Conservation (phyloP, 2,113 vertebrate species). For the Riparia riparia region DNA sequence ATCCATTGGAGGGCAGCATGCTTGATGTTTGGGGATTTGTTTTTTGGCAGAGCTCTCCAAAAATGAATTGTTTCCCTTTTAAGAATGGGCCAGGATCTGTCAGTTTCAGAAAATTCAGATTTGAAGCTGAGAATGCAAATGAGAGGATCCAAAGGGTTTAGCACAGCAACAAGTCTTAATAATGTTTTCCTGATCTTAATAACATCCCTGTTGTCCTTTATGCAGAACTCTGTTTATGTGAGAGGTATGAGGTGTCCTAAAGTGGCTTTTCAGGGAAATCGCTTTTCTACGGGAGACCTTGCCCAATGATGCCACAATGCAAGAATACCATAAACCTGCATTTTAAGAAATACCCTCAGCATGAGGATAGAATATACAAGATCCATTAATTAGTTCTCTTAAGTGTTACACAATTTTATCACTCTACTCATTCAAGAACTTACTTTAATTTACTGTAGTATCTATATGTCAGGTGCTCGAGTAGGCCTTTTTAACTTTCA, state of each 20-base stretch:
- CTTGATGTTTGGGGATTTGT: slow-evolving; percentile 12
- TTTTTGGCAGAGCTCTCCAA: slow-evolving; percentile 3
- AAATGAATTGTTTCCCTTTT: neutral
- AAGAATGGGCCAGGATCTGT: neutral
- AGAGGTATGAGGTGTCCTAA: neutral
- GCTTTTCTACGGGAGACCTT: neutral
- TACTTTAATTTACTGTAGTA: neutral
- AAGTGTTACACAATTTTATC: neutral
- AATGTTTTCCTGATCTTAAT: neutral
- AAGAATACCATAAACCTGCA: neutral
- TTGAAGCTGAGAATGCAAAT: slow-evolving; percentile 6
- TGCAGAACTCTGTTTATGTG: neutral
- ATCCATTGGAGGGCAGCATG: slow-evolving; percentile 41
- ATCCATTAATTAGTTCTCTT: neutral
- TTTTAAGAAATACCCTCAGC: neutral
- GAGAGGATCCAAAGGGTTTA: neutral
- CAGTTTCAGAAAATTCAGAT: slow-evolving; percentile 11
- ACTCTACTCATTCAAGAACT: neutral
- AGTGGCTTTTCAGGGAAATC: neutral
- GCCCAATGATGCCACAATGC: neutral
- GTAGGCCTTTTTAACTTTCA: neutral
- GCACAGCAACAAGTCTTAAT: neutral
- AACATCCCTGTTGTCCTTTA: neutral
- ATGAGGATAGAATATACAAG: neutral
- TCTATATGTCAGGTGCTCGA: neutral